Evolutionary conservation across 1,140 invertebrate species (phyloP), one percentile per base, ranked within the genome.

Genomic region (Bombyx mandarina): DNA sequence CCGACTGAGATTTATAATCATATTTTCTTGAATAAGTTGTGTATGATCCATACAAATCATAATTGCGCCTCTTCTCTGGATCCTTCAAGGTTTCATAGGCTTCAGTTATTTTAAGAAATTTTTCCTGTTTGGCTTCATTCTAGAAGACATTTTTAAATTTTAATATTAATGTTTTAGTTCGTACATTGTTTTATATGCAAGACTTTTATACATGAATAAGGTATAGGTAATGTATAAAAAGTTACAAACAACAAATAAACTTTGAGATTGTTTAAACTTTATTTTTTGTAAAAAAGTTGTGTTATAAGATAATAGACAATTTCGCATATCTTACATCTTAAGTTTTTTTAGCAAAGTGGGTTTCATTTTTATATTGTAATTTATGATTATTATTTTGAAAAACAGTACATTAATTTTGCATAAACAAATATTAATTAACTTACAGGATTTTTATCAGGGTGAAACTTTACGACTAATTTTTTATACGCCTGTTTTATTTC

Each of bases 51-150:
- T 93, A 91, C 35, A 92, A 67, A 80, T 96, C 94, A 88, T 96
- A 96, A 54, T 93, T 92, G 75, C 93, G 94, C 56, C 95, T 87
- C 50, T 92, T 86, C 52, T 95, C 93, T 61, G 93, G 91, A 88
- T 96, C 94, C 85, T 96, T 96, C 12, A 96, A 79, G 2, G 94
- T 92, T 86, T 96, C 95, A 89, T 97, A 96, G 1, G 94, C 95
- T 65, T 91, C 90, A 52, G 93, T 95, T 10, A 96, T 90, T 82
- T 91, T 91, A 18, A 96, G 73, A 86, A 97, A 96, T 62, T 91
- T 93, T 22, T 92, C 90, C 77, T 96, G 93, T 45, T 94, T 93
- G 57, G 91, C 82, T 67, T 89, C 89, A 86, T 95, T 91, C 83
- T 86, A 50, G 5, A 75, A 54, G 35, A 44, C 3, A 54, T 44